Evolutionary conservation across 2,797 vertebrate species (phyloP), one percentile per base, ranked within the genome.

Genomic region (Pseudochromis fuscus): DNA sequence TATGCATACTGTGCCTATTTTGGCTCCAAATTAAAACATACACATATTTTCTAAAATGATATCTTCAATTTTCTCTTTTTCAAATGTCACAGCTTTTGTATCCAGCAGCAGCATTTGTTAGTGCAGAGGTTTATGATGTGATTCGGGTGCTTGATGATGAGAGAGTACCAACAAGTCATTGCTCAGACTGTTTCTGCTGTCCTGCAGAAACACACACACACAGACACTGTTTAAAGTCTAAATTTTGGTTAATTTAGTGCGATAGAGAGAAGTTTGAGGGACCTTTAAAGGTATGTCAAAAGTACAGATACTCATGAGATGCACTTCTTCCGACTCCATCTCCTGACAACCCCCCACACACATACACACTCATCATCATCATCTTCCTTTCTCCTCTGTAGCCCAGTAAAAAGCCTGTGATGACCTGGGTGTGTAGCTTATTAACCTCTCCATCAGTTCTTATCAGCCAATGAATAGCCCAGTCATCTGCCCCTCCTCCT

Each of bases 361-460:
- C 61, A 31, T 45, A 62, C 2, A 65, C 60, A 37, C 52, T 83
- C 85, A 77, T 86, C 88, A 81, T 81, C 82, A 7, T 50, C 65
- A 24, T 83, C 77, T 79, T 90, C 77, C 72, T 81, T 85, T 90
- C 85, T 89, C 77, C 81, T 86, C 85, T 64, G 53, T 58, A 83
- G 75, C 83, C 67, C 82, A 44, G 80, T 83, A 82, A 86, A 92
- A 86, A 89, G 89, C 80, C 83, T 69, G 83, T 28, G 87, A 82
- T 92, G 91, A 92, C 91, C 91, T 84, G 88, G 83, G 87, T 87
- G 87, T 91, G 91, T 90, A 91, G 91, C 90, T 92, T 91, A 91
- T 92, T 92, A 92, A 92, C 91, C 91, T 91, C 87, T 88, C 87
- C 89, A 90, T 89, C 90, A 90, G 87, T 86, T 91, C 89, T 92